Percentiles rank a stretch among this genome's conserved stretches.
phyloP scores from a whole-genome alignment of 2,113 vertebrate species.

The Rallus limicola region DNA sequence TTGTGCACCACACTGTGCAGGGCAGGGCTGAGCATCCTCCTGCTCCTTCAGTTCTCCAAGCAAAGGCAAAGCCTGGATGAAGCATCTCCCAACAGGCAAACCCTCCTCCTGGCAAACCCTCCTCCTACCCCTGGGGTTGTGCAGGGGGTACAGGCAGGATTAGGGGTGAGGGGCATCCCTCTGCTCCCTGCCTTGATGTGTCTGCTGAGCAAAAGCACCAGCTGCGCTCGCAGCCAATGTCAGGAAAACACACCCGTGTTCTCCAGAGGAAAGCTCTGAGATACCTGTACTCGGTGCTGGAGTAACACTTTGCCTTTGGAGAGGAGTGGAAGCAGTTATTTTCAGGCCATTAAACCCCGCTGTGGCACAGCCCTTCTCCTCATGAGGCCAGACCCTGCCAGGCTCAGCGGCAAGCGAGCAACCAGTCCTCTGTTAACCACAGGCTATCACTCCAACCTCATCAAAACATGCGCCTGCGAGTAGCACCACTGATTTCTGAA shows the following conservation, averaged over 20 bases:
- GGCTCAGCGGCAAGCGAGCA: not conserved
- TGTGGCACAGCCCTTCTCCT: not conserved
- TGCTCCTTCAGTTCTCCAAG: not conserved
- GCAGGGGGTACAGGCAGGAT: not conserved
- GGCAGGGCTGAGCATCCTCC: not conserved
- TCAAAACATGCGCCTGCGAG: not conserved
- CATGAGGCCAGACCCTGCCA: not conserved
- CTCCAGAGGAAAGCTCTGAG: not conserved
- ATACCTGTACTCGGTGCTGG: not conserved
- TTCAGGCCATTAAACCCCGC: not conserved
- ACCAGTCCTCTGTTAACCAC: no score
- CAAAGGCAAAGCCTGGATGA: not conserved
- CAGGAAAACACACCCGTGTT: not conserved
- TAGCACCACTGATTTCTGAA: not conserved
- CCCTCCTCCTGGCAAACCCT: not conserved
- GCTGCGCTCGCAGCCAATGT: not conserved
- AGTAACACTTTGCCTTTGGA: not conserved
- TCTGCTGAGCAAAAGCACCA: not conserved
- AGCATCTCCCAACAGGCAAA: not conserved
- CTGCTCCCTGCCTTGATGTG: rapidly evolving
- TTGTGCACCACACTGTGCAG: rapidly evolving
- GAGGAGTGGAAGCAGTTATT: not conserved
- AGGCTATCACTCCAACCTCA: not conserved
- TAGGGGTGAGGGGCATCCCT: not conserved
- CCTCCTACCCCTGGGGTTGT: not conserved